These are phyloP conservation scores for Blastobasis adustella DNA, from an alignment of 2,888 invertebrate genomes.

Conservation along the genomic window DNA sequence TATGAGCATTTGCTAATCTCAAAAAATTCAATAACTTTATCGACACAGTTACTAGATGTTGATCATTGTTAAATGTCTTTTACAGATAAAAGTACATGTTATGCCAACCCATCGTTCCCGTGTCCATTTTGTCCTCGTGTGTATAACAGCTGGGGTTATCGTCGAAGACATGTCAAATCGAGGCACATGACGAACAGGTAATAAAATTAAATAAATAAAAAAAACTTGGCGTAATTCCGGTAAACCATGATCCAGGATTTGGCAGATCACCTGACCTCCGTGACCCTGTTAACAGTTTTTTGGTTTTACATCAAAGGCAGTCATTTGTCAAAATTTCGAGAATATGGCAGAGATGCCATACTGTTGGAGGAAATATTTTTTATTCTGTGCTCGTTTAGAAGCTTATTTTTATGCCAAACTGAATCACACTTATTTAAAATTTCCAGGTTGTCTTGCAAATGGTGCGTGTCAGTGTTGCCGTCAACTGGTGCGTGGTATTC, in stretches of 20 bases:
- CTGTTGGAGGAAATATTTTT: too few species aligned
- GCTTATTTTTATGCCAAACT: too few species aligned
- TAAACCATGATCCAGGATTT: too few species aligned
- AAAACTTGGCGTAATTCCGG: too few species aligned
- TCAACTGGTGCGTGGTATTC: conserved; percentile 77
- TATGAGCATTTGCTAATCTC: background rate
- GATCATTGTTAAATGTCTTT: conserved; percentile 9
- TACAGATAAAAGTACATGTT: conserved; percentile 53
- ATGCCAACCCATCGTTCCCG: conserved; percentile 72
- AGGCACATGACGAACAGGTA: conserved; percentile 70
- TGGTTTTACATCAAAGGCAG: too few species aligned
- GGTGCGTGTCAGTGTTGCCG: conserved; percentile 66
- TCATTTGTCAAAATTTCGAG: too few species aligned
- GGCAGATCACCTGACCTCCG: too few species aligned
- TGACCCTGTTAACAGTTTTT: too few species aligned
- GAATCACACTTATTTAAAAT: conserved; percentile 1
- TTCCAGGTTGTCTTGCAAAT: conserved; percentile 70
- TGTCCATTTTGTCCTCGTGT: conserved; percentile 78
- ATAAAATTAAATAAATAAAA: conserved; percentile 1
- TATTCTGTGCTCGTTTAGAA: too few species aligned
- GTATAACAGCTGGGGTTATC: conserved; percentile 79
- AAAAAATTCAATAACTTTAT: background rate
- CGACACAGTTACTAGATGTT: background rate
- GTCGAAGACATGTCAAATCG: conserved; percentile 77
- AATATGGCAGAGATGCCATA: too few species aligned